Conservation (phyloP, 2,113 vertebrate genomes). For the Ceyx cyanopectus region DNA sequence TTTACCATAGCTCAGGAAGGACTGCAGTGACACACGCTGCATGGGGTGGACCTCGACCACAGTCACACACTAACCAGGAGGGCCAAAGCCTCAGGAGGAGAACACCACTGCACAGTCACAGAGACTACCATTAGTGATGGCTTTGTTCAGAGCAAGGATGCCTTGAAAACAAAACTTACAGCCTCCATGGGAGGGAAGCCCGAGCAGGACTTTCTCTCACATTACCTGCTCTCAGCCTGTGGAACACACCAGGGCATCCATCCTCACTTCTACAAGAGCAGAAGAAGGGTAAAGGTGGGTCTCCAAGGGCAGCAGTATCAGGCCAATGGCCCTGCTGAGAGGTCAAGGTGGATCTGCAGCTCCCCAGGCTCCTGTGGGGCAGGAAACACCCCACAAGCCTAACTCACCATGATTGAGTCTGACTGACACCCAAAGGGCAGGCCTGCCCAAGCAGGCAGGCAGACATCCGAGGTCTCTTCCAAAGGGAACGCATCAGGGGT, state of each 20-base stretch:
- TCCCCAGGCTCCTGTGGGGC: neutral
- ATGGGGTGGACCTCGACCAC: neutral
- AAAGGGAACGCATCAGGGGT: neutral
- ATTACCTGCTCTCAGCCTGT: neutral
- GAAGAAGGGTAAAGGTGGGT: neutral
- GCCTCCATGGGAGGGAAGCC: neutral
- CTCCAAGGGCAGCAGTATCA: neutral
- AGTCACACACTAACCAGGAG: neutral
- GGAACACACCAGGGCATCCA: neutral
- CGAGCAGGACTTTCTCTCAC: accelerated
- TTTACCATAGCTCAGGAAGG: neutral
- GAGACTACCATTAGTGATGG: neutral
- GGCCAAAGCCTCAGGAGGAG: neutral
- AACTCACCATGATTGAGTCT: accelerated
- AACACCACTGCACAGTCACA: neutral
- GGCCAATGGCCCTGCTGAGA: neutral
- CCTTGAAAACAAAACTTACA: neutral
- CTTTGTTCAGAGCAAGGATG: neutral
- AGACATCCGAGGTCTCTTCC: neutral
- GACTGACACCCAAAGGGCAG: neutral
- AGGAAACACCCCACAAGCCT: neutral
- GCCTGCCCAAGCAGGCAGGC: too few relatives aligned
- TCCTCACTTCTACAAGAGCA: neutral
- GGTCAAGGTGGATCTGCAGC: neutral
- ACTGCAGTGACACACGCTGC: neutral